Base-by-base conservation (phyloP, 2,888 invertebrate genomes). In the Hemaris fuciformis region DNA sequence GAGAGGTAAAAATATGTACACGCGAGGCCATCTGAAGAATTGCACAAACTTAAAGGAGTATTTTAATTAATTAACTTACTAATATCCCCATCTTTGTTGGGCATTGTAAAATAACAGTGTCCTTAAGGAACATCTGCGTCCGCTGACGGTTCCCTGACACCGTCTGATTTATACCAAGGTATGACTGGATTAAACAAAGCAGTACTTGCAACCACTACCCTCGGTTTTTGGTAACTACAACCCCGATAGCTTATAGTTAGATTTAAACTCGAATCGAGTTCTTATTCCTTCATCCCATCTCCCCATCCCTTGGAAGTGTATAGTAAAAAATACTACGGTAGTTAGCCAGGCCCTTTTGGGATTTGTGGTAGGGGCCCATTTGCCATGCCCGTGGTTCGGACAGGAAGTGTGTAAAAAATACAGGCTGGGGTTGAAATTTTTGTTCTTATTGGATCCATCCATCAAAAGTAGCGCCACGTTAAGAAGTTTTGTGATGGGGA, bases 111-210 rank as follows among this genome's bases (percentile, higher is more conserved):
- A 62, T 48, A 53, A 62, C 62, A 42, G 56, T 42, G 59, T 59
- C 64, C 67, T 65, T 67, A 66, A 71, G 70, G 66, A 66, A 72
- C 89, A 89, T 84, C 89, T 89, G 89, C 85, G 83, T 89, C 89
- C 89, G 89, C 78, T 74, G 79, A 74, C 77, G 80, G 78, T 66
- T 66, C 72, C 64, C 75, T 81, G 81, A 80, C 81, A 79, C 78
- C 77, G 78, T 75, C 85, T 88, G 91, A 91, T 90, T 89, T 90
- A 89, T 87, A 78, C 76, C 67, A 72, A 75, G 74, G 74, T 73
- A 72, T 76, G 79, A 79, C 76, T 78, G 75, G 76, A 76, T 80
- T 75, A 85, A 80, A 85, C 84, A 85, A 85, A 83, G 80, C 80
- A 74, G 72, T 76, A 69, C 73, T 63, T 64, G 7, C 57, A 62